Evolutionary conservation across 2,113 vertebrate species (phyloP).

Genomic region (Thunnus maccoyii): DNA sequence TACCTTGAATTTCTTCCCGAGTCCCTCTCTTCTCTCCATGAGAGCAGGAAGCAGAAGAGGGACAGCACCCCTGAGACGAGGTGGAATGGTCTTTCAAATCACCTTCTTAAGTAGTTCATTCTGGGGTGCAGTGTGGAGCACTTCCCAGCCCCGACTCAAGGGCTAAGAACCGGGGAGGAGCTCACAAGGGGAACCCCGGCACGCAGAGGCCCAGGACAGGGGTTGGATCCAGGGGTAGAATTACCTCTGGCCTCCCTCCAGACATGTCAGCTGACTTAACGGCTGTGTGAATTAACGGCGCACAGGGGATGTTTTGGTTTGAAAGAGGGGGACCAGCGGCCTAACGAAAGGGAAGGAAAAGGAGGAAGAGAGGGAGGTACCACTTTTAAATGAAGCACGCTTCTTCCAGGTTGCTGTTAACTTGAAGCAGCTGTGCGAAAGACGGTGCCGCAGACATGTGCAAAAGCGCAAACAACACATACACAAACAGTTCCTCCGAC

Average conservation of each 20-base stretch:
- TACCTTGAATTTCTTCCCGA: slow-evolving; percentile 15
- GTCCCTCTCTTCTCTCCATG: slow-evolving; percentile 39
- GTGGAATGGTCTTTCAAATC: slow-evolving; percentile 71
- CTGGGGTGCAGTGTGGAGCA: slow-evolving; percentile 59
- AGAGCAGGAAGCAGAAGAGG: slow-evolving; percentile 70
- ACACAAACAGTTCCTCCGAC: slow-evolving; percentile 43
- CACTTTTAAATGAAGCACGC: slow-evolving; percentile 66
- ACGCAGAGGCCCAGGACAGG: slow-evolving; percentile 74
- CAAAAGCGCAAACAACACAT: slow-evolving; percentile 32
- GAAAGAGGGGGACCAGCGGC: slow-evolving; percentile 66
- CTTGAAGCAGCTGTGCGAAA: slow-evolving; percentile 80
- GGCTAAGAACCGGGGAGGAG: slow-evolving; percentile 67
- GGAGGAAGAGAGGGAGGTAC: slow-evolving; percentile 59
- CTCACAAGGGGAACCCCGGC: slow-evolving; percentile 76
- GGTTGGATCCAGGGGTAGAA: slow-evolving; percentile 72
- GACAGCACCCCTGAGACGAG: slow-evolving; percentile 69
- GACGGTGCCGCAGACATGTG: slow-evolving; percentile 21
- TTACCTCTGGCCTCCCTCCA: slow-evolving; percentile 79
- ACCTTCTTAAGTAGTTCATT: slow-evolving; percentile 73
- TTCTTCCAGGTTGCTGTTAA: slow-evolving; percentile 70
- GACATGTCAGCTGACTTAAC: slow-evolving; percentile 79
- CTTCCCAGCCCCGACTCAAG: slow-evolving; percentile 47
- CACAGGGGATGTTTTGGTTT: slow-evolving; percentile 81
- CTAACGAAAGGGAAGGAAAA: slow-evolving; percentile 46
- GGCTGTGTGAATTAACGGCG: slow-evolving; percentile 73